phyloP scores from a whole-genome alignment of 2,113 vertebrate genomes.

The Noctilio leporinus region DNA sequence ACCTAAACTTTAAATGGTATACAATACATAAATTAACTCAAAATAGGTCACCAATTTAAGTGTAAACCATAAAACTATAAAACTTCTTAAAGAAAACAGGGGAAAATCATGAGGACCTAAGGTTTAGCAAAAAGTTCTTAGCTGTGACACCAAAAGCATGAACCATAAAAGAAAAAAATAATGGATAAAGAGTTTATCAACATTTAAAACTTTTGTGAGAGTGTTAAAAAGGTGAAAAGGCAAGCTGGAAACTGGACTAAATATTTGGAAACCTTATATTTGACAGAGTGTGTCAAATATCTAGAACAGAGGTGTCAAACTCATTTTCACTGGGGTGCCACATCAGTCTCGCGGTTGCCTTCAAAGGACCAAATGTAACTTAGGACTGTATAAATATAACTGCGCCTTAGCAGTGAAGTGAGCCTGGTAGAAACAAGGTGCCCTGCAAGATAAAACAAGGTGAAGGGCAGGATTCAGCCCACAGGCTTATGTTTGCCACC shows the following conservation, averaged over 20 bases:
- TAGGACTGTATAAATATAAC: too few relatives aligned
- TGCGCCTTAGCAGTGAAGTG: too few relatives aligned
- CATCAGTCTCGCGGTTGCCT: too few relatives aligned
- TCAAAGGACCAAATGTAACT: too few relatives aligned
- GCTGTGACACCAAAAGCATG: neutral
- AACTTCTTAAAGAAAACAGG: neutral
- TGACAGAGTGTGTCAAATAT: neutral
- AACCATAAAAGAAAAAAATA: neutral
- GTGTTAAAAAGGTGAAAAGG: neutral
- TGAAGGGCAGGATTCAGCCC: too few relatives aligned
- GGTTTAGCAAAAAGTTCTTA: neutral
- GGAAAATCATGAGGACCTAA: neutral
- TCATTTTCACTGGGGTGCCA: too few relatives aligned
- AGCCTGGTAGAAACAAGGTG: too few relatives aligned
- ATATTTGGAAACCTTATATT: neutral
- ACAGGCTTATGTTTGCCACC: too few relatives aligned
- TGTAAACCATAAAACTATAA: neutral
- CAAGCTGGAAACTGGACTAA: neutral
- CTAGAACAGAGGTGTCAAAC: too few relatives aligned
- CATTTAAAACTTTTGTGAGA: neutral
- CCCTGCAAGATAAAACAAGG: too few relatives aligned
- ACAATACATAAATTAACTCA: neutral
- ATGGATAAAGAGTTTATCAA: neutral
- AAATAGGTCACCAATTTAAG: neutral
- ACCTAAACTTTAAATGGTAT: neutral